Evolutionary conservation across 2,113 vertebrate genomes (phyloP).

Genomic region (Scartelaos histophorus): DNA sequence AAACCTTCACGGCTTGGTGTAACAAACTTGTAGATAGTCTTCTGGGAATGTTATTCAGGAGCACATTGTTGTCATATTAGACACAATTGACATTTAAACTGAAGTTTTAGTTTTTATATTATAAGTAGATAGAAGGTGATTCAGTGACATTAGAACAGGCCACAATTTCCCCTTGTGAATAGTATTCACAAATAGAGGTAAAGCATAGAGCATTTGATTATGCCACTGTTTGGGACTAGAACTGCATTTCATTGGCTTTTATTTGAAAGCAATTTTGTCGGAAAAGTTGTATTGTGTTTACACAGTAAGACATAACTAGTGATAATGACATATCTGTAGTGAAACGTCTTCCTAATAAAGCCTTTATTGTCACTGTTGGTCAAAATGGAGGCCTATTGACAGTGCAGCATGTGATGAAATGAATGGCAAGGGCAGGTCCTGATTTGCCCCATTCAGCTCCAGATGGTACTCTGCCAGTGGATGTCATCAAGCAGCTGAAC

Average conservation of each 20-base stretch:
- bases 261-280: neutral
- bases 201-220: neutral
- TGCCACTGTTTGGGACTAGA: neutral
- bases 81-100: conserved; percentile 24
- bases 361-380: conserved; percentile 64
- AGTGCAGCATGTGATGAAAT: conserved; percentile 40
- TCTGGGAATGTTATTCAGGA: neutral
- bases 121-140: conserved; percentile 28
- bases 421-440: conserved; percentile 61
- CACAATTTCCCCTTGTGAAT: neutral
- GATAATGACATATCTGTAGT: neutral
- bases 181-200: neutral
- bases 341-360: conserved; percentile 10
- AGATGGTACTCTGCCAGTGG: conserved; percentile 67
- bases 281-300: too few relatives aligned
- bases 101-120: conserved; percentile 18
- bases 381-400: conserved; percentile 66
- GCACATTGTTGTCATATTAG: conserved; percentile 16
- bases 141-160: conserved; percentile 15
- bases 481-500: conserved; percentile 71
- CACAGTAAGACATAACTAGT: too few relatives aligned
- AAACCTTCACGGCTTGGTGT: neutral
- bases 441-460: conserved; percentile 68
- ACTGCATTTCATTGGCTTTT: neutral
- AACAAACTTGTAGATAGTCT: neutral